Percentiles rank a stretch among this genome's conserved stretches.
Conservation (phyloP, 2,797 vertebrate genomes). For the Emys orbicularis region DNA sequence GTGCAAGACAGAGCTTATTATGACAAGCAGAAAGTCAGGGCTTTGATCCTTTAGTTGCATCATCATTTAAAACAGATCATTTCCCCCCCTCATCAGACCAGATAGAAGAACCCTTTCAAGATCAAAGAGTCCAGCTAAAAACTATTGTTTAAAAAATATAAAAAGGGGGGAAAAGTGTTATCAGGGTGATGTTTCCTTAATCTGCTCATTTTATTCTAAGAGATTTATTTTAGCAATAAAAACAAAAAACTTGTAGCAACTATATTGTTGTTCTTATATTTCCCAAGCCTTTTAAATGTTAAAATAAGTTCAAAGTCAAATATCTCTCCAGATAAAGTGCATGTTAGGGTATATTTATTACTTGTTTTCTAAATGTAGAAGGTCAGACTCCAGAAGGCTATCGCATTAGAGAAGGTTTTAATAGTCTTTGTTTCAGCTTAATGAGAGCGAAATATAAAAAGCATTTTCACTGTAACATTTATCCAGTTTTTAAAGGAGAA, state of each 20-base stretch:
- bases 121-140: constrained; percentile 83
- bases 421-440: constrained; percentile 80
- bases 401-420: constrained; percentile 70
- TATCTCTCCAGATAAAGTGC: constrained; percentile 78
- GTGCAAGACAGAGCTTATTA: constrained; percentile 83
- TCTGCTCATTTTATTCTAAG: constrained; percentile 78
- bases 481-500: constrained; percentile 60
- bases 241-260: constrained; percentile 77
- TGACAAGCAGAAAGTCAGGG: constrained; percentile 80
- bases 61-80: constrained; percentile 86
- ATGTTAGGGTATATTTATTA: constrained; percentile 78
- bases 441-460: constrained; percentile 70
- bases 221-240: constrained; percentile 61
- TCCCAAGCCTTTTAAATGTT: constrained; percentile 74
- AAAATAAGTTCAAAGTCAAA: constrained; percentile 84
- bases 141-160: constrained; percentile 76
- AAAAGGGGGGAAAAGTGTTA: constrained; percentile 67
- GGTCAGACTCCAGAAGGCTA: constrained; percentile 81
- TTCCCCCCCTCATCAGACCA: constrained; percentile 77
- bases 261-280: constrained; percentile 78
- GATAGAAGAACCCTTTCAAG: constrained; percentile 86
- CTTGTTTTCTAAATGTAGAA: constrained; percentile 79
- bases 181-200: constrained; percentile 73
- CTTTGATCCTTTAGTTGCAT: constrained; percentile 84
- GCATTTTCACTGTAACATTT: constrained; percentile 51